Evolutionary conservation across 92 coral and sea anemone species (phyloP).

Genomic region (Hydrozoanthus gracilis): DNA sequence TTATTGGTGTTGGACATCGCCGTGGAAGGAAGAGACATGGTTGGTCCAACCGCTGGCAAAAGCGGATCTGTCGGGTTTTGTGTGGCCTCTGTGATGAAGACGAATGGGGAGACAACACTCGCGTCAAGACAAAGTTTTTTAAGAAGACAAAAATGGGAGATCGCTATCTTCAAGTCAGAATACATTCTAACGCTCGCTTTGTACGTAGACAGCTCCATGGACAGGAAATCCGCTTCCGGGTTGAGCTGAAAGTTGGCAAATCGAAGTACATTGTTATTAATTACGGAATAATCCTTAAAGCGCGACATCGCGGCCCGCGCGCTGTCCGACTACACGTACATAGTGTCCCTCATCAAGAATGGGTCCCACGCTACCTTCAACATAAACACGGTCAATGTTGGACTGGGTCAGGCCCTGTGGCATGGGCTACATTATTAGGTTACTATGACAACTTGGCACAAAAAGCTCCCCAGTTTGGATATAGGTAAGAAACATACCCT

Average conservation of each 20-base stretch:
- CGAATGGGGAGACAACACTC: slow-evolving; percentile 56
- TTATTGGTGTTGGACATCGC: slow-evolving; percentile 71
- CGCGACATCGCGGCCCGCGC: slow-evolving; percentile 61
- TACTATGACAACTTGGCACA: slow-evolving; percentile 80
- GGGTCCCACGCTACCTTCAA: slow-evolving; percentile 85
- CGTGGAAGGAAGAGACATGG: slow-evolving; percentile 48
- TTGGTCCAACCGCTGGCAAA: slow-evolving; percentile 81
- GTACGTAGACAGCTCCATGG: slow-evolving; percentile 82
- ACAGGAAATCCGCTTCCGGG: slow-evolving; percentile 79
- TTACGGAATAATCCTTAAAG: slow-evolving; percentile 75
- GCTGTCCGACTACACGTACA: slow-evolving; percentile 40
- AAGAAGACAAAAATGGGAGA: slow-evolving; percentile 79
- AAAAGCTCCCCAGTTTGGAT: slow-evolving; percentile 51
- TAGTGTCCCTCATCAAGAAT: slow-evolving; percentile 65
- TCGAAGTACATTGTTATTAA: slow-evolving; percentile 61
- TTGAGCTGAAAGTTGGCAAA: slow-evolving; percentile 67
- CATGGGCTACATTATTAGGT: slow-evolving; percentile 92
- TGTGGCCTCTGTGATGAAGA: slow-evolving; percentile 72
- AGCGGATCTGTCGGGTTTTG: slow-evolving; percentile 80
- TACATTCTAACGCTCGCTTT: slow-evolving; percentile 69
- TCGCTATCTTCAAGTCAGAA: slow-evolving; percentile 73
- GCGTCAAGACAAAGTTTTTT: slow-evolving; percentile 60
- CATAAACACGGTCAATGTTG: slow-evolving; percentile 76
- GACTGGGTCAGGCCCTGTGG: slow-evolving; percentile 92
- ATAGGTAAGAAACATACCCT: slow-evolving; percentile 61